Evolutionary conservation across 1,140 invertebrate species (phyloP), one percentile per base, ranked within the genome.

Genomic region (Pissodes strobi): DNA sequence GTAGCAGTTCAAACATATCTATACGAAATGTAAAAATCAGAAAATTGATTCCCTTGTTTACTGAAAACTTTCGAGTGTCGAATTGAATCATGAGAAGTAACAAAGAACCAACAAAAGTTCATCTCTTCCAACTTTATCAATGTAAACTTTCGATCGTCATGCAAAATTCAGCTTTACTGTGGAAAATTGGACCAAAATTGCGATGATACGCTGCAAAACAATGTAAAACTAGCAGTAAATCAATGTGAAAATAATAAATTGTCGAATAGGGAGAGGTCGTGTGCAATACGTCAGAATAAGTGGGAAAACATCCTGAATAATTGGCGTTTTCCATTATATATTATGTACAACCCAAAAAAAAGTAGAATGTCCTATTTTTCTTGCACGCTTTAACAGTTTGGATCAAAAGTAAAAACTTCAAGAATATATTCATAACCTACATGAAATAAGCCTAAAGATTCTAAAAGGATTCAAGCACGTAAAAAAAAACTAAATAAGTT

Each of bases 21-120:
- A 5, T 2, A n/a, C 46, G 1, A 22, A 30, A 57, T 45, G 53
- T 19, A 57, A 57, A 57, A 25, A 27, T 34, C 41, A 34, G 9
- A 51, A 41, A 51, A 61, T 61, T 61, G 58, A 61, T 61, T 41
- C 17, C 15, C 48, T 51, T 61, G 58, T 61, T 61, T 61, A 61
- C 58, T 25, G 17, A 17, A 61, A 61, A 49, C 12, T 61, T 61
- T 61, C 34, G 17, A 59, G 43, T 57, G 43, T 34, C 45, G 41
- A 59, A 21, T 59, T 59, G 30, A 48, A 30, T 39, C 19, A 23
- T 21, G 58, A 13, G 17, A 45, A 61, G 39, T 51, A 59, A 6
- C 39, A 19, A 21, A 51, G 17, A 45, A 45, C 18, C 41, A 21
- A 22, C 27, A 15, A 59, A 59, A 19, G 41, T 58, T 34, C 41